A percentile compares a stretch with the other conserved stretches of the same genome.
phyloP scores from a whole-genome alignment of 2,888 invertebrate genomes.

The Brachynemurus nebulosus region DNA sequence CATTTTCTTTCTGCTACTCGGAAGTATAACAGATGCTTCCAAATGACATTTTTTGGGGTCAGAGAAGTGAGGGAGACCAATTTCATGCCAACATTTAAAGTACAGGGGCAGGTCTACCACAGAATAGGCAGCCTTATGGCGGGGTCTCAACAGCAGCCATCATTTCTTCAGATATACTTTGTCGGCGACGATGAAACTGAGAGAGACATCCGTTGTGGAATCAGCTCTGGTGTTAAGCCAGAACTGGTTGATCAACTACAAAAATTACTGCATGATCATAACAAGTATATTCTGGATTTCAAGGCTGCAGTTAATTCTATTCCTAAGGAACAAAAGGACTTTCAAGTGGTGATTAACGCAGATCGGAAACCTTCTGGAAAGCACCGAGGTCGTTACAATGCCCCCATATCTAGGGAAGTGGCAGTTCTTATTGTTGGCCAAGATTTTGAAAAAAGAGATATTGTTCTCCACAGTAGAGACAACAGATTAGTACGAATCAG shows the following conservation, averaged over 20 bases:
- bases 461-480: background rate
- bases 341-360: background rate
- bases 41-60: slow-evolving; percentile 22
- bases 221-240: slow-evolving; percentile 10
- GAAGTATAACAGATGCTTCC: slow-evolving; percentile 17
- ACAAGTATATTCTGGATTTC: slow-evolving; percentile 9
- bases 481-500: background rate
- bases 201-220: slow-evolving; percentile 16
- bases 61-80: slow-evolving; percentile 18
- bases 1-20: background rate
- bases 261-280: slow-evolving; percentile 9
- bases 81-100: slow-evolving; percentile 1
- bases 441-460: slow-evolving; percentile 3
- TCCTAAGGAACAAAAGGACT: background rate
- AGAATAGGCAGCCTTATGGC: slow-evolving; percentile 19
- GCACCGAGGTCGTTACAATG: slow-evolving; percentile 1
- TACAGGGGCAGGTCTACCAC: slow-evolving; percentile 2
- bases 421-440: background rate
- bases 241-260: slow-evolving; percentile 12
- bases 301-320: background rate
- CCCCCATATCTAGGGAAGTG: background rate
- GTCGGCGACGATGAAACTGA: slow-evolving; percentile 19
- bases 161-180: slow-evolving; percentile 24
- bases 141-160: slow-evolving; percentile 16
- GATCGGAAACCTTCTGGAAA: background rate